Percentiles rank a stretch among this genome's conserved stretches.
Conservation (phyloP, 2,888 invertebrate species). For the Nomada ferruginata region DNA sequence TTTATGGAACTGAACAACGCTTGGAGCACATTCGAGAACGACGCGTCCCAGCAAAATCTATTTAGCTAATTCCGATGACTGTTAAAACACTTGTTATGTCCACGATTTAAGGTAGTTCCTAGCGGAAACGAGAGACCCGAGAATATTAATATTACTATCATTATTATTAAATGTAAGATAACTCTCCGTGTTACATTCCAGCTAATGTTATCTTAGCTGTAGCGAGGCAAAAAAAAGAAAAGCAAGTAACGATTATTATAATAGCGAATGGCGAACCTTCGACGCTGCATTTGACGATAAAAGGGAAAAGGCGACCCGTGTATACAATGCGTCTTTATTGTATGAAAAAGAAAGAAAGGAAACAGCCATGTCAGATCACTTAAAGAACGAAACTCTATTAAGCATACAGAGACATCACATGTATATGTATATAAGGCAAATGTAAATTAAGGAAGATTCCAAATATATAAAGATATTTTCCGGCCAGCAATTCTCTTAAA, state of each 20-base stretch:
- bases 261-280: slow-evolving; percentile 40
- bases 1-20: slow-evolving; percentile 99
- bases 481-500: slow-evolving; percentile 70
- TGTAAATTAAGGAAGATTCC: slow-evolving; percentile 72
- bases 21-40: slow-evolving; percentile 98
- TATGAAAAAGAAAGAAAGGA: slow-evolving; percentile 44
- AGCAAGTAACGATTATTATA: slow-evolving; percentile 33
- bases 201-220: slow-evolving; percentile 70
- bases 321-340: slow-evolving; percentile 56
- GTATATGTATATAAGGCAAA: slow-evolving; percentile 72
- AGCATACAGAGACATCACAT: slow-evolving; percentile 55
- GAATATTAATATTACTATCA: slow-evolving; percentile 47
- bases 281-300: slow-evolving; percentile 52
- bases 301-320: slow-evolving; percentile 38
- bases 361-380: slow-evolving; percentile 63
- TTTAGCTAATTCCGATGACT: slow-evolving; percentile 84
- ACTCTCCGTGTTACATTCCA: slow-evolving; percentile 73
- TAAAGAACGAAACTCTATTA: slow-evolving; percentile 38
- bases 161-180: slow-evolving; percentile 67
- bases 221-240: slow-evolving; percentile 42
- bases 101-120: slow-evolving; percentile 69
- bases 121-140: slow-evolving; percentile 58
- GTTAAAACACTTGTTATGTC: slow-evolving; percentile 64
- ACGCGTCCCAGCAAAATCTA: slow-evolving; percentile 91
- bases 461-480: slow-evolving; percentile 83